These are phyloP conservation scores for Drosophila pandora DNA, from an alignment of 1,140 invertebrate species.

Conservation along the genomic window DNA sequence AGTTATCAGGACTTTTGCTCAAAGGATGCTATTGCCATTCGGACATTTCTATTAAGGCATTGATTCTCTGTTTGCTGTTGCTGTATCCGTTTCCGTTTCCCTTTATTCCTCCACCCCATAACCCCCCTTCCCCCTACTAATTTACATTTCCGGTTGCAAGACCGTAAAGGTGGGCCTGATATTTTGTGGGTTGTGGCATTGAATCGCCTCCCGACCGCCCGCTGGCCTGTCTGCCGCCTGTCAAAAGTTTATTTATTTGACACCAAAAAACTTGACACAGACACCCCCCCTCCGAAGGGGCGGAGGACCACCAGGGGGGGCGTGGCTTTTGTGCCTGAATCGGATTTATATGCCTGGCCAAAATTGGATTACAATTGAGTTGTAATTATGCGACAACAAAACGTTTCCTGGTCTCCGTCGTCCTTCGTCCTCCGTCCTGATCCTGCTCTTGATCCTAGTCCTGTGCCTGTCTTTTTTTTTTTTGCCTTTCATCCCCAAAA, in stretches of 20 bases:
- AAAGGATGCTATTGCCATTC: not conserved
- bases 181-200: not conserved
- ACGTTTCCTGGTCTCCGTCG: conserved; percentile 8
- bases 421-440: not conserved
- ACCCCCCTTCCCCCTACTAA: too few species aligned
- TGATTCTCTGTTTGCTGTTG: conserved; percentile 13
- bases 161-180: not conserved
- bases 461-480: conserved; percentile 3
- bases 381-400: conserved; percentile 82
- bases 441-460: not conserved
- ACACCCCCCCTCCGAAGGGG: conserved; percentile 42
- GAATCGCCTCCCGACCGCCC: conserved; percentile 7
- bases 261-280: conserved; percentile 77
- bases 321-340: conserved; percentile 45
- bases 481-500: conserved; percentile 5
- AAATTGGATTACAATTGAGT: conserved; percentile 82
- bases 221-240: conserved; percentile 67
- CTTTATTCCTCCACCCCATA: too few species aligned
- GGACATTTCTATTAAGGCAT: conserved; percentile 32
- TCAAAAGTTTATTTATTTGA: conserved; percentile 81
- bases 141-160: too few species aligned
- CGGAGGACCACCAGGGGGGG: not conserved
- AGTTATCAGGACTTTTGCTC: conserved; percentile 51
- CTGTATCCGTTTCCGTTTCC: conserved; percentile 53
- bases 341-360: conserved; percentile 73